Base-by-base conservation (phyloP, 1,140 invertebrate species). In the Drosophila subobscura region DNA sequence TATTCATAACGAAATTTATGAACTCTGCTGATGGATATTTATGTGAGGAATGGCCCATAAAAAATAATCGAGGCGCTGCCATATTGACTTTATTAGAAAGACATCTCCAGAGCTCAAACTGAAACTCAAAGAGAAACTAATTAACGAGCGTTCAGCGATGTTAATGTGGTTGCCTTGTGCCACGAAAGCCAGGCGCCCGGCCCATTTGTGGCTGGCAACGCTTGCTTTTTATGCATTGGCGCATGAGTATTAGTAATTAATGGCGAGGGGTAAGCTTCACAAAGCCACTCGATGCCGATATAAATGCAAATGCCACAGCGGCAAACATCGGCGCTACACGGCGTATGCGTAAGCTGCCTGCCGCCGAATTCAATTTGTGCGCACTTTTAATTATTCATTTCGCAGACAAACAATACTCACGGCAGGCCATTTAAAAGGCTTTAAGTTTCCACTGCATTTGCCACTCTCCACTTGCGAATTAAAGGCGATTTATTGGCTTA, bases 161-260 rank as follows among this genome's bases (percentile, higher is more conserved):
- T 58, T 65, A 77, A 74, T 74, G 77, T 71, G 77, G 77, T 49
- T 45, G 33, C 33, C 49, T 57, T 46, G 46, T 55, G 54, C 52
- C 49, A 57, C 70, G 61, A 59, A 58, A 56, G 75, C 60, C 57
- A 37, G 78, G 53, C 65, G 61, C 61, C 16, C 1, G 16, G 16
- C 16, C 16, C 60, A 77, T 86, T 61, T 78, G 81, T 20, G 81
- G 81, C 70, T 63, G 64, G 27, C 40, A 54, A 20, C 75, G 70
- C 37, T 46, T 79, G 75, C 56, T 49, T 64, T 86, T 86, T 71
- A 86, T 86, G 83, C 79, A 55, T 60, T 78, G 58, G 55, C 77
- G 77, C 71, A 79, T 70, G 58, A 59, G 77, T 84, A 84, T 83
- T 83, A 74, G 59, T 71, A 78, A 78, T 83, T 84, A 83, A 83